Conservation (phyloP, 2,113 vertebrate genomes). For the Poicephalus meyeri region DNA sequence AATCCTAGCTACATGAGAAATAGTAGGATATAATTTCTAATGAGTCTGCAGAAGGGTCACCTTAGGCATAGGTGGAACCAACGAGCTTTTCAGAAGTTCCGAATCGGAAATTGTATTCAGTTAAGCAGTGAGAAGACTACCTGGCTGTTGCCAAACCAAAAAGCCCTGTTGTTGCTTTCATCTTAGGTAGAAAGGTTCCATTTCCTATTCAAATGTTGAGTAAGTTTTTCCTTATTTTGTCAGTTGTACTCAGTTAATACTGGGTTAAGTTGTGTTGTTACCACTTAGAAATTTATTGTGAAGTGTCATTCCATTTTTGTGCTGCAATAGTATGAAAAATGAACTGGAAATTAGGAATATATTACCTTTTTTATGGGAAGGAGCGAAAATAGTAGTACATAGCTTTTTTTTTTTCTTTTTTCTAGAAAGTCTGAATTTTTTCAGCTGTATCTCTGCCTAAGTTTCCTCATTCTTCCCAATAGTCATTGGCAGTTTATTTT, state of each 20-base stretch:
- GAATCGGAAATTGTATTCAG: background rate
- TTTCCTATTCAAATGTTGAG: background rate
- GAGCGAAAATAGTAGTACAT: background rate
- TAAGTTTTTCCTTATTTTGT: background rate
- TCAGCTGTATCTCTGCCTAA: background rate
- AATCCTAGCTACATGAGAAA: background rate
- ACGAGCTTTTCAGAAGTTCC: background rate
- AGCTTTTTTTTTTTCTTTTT: background rate
- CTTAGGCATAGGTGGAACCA: background rate
- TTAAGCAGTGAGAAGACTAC: background rate
- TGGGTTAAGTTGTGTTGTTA: background rate
- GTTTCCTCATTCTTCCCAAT: background rate
- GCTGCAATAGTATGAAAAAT: background rate
- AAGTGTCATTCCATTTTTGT: background rate
- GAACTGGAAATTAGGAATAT: background rate
- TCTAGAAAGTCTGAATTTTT: background rate
- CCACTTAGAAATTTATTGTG: background rate
- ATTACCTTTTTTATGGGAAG: background rate
- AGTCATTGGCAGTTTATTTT: constrained; percentile 5
- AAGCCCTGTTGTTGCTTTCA: background rate
- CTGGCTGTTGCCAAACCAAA: background rate
- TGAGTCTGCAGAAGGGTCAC: background rate
- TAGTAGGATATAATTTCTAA: background rate
- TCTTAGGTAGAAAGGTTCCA: background rate
- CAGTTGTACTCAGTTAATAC: background rate